A percentile compares a stretch with the other conserved stretches of the same genome.
phyloP scores from a whole-genome alignment of 2,113 vertebrate species.

The Spheniscus mendiculus region DNA sequence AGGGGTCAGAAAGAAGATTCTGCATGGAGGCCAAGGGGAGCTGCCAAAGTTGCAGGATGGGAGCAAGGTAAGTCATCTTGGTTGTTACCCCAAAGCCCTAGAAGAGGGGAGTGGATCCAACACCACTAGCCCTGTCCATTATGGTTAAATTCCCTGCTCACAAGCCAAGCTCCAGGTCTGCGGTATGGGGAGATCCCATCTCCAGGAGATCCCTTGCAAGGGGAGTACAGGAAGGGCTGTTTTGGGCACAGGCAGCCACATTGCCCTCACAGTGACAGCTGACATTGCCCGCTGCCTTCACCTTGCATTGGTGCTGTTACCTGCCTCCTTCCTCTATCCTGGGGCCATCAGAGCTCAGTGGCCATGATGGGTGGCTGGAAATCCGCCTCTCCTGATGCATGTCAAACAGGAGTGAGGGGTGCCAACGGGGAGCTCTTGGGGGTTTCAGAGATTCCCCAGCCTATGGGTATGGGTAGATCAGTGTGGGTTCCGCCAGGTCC shows the following conservation, averaged over 20 bases:
- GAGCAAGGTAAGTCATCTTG: constrained; percentile 78
- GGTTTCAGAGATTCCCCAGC: neutral
- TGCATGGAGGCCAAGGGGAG: constrained; percentile 80
- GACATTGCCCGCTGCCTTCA: neutral
- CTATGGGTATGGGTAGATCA: neutral
- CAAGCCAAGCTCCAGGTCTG: neutral
- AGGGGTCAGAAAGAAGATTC: constrained; percentile 87
- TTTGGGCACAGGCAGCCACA: neutral
- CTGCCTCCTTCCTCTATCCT: neutral
- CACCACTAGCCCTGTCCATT: accelerated
- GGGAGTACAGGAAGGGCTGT: neutral
- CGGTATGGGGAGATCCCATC: neutral
- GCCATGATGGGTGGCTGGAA: accelerated
- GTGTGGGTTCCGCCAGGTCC: neutral
- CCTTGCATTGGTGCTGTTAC: neutral
- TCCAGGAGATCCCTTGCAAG: neutral
- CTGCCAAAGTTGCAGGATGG: constrained; percentile 82
- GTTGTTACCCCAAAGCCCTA: neutral
- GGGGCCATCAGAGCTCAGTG: neutral
- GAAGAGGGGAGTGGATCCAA: neutral
- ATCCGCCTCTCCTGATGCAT: neutral
- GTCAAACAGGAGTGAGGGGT: neutral
- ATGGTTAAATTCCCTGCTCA: neutral
- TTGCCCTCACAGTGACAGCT: neutral
- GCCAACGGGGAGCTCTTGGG: neutral